Conservation (phyloP, 2,888 invertebrate genomes). For the Gortyna flavago region DNA sequence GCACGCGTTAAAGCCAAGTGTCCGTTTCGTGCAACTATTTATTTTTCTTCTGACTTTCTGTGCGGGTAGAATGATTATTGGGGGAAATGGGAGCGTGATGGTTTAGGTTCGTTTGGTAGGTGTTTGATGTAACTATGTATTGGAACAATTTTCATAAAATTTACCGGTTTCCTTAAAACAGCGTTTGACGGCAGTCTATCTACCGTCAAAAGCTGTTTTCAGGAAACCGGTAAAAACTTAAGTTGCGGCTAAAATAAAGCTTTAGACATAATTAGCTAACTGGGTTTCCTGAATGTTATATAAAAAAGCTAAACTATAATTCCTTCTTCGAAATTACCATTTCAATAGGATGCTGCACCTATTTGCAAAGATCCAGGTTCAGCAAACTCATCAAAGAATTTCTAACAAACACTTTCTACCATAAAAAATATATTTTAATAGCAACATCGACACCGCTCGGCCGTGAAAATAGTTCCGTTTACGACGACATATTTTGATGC, state of each 20-base stretch:
- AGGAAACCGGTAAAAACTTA: too few species aligned
- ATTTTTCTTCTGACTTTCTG: constrained; percentile 57
- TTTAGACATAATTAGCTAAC: neutral
- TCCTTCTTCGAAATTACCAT: neutral
- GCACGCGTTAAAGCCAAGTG: constrained; percentile 74
- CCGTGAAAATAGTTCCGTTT: constrained; percentile 60
- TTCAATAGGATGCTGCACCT: too few species aligned
- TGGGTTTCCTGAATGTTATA: neutral
- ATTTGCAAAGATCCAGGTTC: neutral
- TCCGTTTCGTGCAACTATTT: constrained; percentile 68
- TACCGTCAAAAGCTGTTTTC: too few species aligned
- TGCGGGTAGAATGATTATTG: constrained; percentile 47
- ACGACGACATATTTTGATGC: constrained; percentile 49
- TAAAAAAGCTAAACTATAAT: neutral
- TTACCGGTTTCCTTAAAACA: neutral
- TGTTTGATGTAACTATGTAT: constrained; percentile 2
- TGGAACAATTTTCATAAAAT: neutral
- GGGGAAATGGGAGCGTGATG: constrained; percentile 14
- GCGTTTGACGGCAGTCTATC: too few species aligned
- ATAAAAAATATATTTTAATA: neutral
- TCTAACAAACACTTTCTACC: constrained; percentile 2
- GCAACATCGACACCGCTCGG: constrained; percentile 22
- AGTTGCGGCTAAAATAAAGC: neutral
- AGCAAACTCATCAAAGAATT: neutral
- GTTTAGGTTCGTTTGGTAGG: constrained; percentile 7